These are phyloP conservation scores for Barnardius zonarius DNA, from an alignment of 2,113 vertebrate genomes.

Conservation along the genomic window DNA sequence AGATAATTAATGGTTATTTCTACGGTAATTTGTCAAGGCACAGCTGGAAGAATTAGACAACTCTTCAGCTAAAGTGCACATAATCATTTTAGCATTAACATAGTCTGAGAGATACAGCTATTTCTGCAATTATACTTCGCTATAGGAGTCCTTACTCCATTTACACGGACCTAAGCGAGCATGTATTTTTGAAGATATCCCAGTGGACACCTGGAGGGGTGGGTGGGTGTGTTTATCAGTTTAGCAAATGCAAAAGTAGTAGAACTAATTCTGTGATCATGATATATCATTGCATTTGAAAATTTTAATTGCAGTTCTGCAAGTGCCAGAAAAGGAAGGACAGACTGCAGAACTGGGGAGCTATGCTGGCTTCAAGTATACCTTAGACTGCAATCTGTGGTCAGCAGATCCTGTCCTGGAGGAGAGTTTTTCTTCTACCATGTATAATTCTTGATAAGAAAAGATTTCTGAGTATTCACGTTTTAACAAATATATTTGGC, in stretches of 20 bases:
- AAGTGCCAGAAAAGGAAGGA: neutral
- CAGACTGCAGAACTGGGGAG: neutral
- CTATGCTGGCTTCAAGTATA: neutral
- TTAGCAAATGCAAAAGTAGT: neutral
- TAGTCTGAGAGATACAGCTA: neutral
- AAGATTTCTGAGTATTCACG: neutral
- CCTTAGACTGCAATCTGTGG: neutral
- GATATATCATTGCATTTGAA: neutral
- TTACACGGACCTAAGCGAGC: neutral
- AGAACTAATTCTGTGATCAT: neutral
- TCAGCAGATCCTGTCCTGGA: neutral
- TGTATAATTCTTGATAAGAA: neutral
- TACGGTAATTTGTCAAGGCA: conserved; percentile 44
- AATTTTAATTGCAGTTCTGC: neutral
- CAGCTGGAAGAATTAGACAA: conserved; percentile 47
- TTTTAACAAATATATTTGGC: neutral
- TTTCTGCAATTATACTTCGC: neutral
- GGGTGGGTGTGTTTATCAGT: neutral
- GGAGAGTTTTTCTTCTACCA: neutral
- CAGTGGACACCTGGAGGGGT: neutral
- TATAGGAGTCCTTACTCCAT: neutral
- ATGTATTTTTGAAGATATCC: neutral
- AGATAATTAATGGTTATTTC: conserved; percentile 59
- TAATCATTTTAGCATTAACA: conserved; percentile 34
- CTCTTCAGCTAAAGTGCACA: conserved; percentile 41